Conservation (phyloP, 2,888 invertebrate species). For the Caenorhabditis sp. region DNA sequence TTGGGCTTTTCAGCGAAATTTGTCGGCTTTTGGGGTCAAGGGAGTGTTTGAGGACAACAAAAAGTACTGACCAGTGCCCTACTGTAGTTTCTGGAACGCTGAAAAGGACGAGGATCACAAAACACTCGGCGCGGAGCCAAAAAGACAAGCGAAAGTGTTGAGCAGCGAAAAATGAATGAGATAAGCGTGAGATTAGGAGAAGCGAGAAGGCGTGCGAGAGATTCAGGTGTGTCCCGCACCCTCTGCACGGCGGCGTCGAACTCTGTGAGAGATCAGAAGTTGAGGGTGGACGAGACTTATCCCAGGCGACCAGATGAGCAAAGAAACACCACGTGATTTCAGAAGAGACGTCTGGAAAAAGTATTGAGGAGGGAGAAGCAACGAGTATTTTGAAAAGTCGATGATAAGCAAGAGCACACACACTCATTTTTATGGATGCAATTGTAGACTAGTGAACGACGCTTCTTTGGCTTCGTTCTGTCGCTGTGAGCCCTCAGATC, state of each 20-base stretch:
- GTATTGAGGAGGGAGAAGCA: not conserved
- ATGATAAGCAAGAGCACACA: no score
- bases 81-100: not conserved
- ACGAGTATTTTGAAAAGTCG: not conserved
- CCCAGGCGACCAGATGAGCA: constrained; percentile 6
- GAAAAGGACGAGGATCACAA: constrained; percentile 7
- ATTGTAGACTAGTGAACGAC: no score
- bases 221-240: not conserved
- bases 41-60: no score
- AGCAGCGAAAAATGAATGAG: constrained; percentile 12
- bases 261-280: constrained; percentile 32
- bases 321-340: no score
- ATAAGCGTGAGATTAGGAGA: constrained; percentile 25
- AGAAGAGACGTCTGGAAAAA: not conserved
- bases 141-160: not conserved
- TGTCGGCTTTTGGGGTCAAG: no score
- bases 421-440: no score
- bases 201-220: constrained; percentile 6
- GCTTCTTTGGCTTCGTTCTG: no score
- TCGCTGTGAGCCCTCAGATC: no score
- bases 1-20: no score
- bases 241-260: constrained; percentile 3
- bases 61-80: no score
- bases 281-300: not conserved
- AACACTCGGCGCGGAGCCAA: not conserved